phyloP scores from a whole-genome alignment of 2,797 vertebrate genomes.

The Syngnathus acus region DNA sequence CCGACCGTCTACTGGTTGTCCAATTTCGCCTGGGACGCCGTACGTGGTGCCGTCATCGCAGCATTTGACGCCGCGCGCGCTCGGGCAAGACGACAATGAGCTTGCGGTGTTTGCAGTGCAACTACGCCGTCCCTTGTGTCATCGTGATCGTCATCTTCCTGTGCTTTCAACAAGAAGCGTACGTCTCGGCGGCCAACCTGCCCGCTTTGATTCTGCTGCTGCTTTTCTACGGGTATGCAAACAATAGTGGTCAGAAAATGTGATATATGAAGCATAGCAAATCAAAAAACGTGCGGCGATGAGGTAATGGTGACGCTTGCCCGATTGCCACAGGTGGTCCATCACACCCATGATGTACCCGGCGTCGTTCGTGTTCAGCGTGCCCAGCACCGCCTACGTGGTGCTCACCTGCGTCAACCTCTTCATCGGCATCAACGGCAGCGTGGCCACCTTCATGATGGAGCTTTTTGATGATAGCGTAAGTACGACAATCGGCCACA shows the following conservation, averaged over 20 bases:
- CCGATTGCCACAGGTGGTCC: slow-evolving; percentile 75
- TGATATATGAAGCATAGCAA: no score
- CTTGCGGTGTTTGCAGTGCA: slow-evolving; percentile 74
- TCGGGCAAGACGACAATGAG: not conserved
- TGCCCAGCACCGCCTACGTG: slow-evolving; percentile 95
- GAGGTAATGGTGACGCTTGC: not conserved
- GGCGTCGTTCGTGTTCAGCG: slow-evolving; percentile 90
- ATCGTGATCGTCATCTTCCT: slow-evolving; percentile 92
- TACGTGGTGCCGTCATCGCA: slow-evolving; percentile 26
- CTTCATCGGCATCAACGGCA: slow-evolving; percentile 96
- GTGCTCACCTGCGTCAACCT: slow-evolving; percentile 92
- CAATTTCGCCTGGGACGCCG: slow-evolving; percentile 97
- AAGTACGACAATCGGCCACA: slow-evolving; percentile 39
- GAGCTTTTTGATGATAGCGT: slow-evolving; percentile 88
- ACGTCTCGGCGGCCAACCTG: slow-evolving; percentile 87
- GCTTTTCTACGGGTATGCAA: slow-evolving; percentile 85
- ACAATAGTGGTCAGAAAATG: not conserved
- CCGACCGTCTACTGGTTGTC: slow-evolving; percentile 91
- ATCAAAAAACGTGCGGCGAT: no score
- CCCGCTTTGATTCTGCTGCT: slow-evolving; percentile 88
- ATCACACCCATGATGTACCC: slow-evolving; percentile 98
- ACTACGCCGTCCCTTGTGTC: slow-evolving; percentile 85
- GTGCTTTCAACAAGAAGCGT: slow-evolving; percentile 93
- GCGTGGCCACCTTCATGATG: slow-evolving; percentile 91
- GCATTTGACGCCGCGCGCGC: not conserved